phyloP scores from a whole-genome alignment of 2,888 invertebrate species.

The Anticlea derivata region DNA sequence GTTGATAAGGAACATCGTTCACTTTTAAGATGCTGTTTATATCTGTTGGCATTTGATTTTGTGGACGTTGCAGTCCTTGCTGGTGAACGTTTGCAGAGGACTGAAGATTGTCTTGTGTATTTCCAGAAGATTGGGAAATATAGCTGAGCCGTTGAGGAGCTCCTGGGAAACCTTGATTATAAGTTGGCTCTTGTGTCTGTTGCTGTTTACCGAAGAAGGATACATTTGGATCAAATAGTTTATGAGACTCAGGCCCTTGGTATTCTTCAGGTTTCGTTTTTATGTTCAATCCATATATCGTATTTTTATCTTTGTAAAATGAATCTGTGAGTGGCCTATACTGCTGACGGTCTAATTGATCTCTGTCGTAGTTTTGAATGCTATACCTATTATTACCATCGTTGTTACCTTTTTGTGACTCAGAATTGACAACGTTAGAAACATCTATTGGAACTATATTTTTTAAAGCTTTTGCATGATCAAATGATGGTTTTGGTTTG shows the following conservation, averaged over 20 bases:
- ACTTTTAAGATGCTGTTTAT: slow-evolving; percentile 64
- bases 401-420: slow-evolving; percentile 50
- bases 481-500: slow-evolving; percentile 68
- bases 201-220: slow-evolving; percentile 56
- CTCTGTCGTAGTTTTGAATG: slow-evolving; percentile 57
- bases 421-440: slow-evolving; percentile 71
- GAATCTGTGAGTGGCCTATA: slow-evolving; percentile 66
- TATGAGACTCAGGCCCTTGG: slow-evolving; percentile 48
- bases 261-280: slow-evolving; percentile 66
- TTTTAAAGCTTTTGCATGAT: slow-evolving; percentile 77
- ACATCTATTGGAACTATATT: slow-evolving; percentile 77
- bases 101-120: slow-evolving; percentile 57
- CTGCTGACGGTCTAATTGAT: slow-evolving; percentile 61
- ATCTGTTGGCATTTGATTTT: slow-evolving; percentile 53
- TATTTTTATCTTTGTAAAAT: slow-evolving; percentile 74
- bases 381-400: slow-evolving; percentile 52
- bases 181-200: slow-evolving; percentile 49
- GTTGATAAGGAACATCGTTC: slow-evolving; percentile 68
- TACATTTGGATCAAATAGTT: slow-evolving; percentile 53
- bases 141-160: slow-evolving; percentile 51
- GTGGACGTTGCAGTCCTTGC: slow-evolving; percentile 52
- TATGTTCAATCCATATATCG: slow-evolving; percentile 63
- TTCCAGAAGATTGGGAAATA: slow-evolving; percentile 49
- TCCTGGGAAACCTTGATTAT: slow-evolving; percentile 52
- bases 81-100: slow-evolving; percentile 54